Base-by-base conservation (phyloP, 2,113 vertebrate species). In the Alligator sinensis region DNA sequence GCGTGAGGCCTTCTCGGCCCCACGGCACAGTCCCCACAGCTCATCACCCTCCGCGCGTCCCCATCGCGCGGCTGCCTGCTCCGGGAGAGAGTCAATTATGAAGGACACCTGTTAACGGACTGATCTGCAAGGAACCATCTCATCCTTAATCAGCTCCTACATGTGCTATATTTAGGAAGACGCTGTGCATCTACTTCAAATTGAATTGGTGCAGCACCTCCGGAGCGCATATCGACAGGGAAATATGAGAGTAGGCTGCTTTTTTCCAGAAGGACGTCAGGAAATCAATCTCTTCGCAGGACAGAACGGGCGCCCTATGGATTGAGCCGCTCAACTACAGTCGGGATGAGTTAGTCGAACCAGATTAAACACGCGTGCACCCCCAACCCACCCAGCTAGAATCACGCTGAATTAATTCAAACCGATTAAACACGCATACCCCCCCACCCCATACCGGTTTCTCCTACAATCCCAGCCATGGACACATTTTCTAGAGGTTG, bases 151-250 rank as follows among this genome's bases (percentile, higher is more conserved):
- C 1, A 47, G 85, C 63, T 76, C 10, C 78, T 76, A 5, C 64
- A 2, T 75, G 64, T 30, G 15, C 47, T 16, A 66, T 27, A 27
- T 22, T 38, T 13, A 22, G 30, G 68, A n/a, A 72, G 18, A 34
- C 1, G 0, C 54, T 3, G 1, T 1, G 7, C 2, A 3, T 4
- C 1, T 9, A 0, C 18, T 4, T 77, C 21, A 6, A n/a, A 55
- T 47, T 47, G 47, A 47, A 47, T 47, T 47, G 47, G 47, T 47
- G 47, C 47, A 9, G 83, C 38, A 2, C 11, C 58, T 72, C 77
- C 11, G 27, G 1, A 7, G 62, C 0, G n/a, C 1, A 63, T 63
- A 80, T 12, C 25, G 6, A 28, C 12, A 7, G 30, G 30, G 24
- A 80, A 77, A 24, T 11, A 13, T 0, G 47, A 0, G 19, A 34